A percentile compares a stretch with the other conserved stretches of the same genome.
Evolutionary conservation across 2,797 vertebrate genomes (phyloP).

Genomic region (Pseudochromis fuscus): DNA sequence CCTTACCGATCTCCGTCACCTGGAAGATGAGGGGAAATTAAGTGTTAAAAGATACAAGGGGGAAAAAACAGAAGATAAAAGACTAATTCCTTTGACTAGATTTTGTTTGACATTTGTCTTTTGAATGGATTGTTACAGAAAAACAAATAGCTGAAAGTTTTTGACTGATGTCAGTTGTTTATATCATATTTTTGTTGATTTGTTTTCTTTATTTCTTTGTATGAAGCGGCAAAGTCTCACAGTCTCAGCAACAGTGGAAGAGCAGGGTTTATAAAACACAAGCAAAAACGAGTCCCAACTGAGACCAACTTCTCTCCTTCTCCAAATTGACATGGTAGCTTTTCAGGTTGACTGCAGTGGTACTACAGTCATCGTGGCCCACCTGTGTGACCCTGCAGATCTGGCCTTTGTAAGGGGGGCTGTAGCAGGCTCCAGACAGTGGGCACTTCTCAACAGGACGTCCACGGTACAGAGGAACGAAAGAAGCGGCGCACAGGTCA

Average conservation of each 20-base stretch:
- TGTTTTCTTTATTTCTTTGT: too few relatives aligned
- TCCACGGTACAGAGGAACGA: constrained; percentile 94
- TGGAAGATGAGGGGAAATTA: constrained; percentile 61
- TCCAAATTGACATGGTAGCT: too few relatives aligned
- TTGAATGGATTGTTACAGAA: not conserved
- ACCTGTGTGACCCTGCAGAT: constrained; percentile 95
- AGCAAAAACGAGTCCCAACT: too few relatives aligned
- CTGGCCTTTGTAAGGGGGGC: constrained; percentile 93
- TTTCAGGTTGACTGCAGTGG: too few relatives aligned
- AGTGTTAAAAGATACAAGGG: not conserved
- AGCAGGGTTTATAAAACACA: too few relatives aligned
- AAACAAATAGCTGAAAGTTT: too few relatives aligned
- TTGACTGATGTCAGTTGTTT: too few relatives aligned
- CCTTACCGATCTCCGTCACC: constrained; percentile 97
- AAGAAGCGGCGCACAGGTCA: constrained; percentile 95
- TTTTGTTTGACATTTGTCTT: not conserved
- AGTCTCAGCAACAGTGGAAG: too few relatives aligned
- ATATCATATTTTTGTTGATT: too few relatives aligned
- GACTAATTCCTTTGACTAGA: not conserved
- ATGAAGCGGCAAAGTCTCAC: too few relatives aligned
- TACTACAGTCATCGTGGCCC: not conserved
- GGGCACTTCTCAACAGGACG: constrained; percentile 96
- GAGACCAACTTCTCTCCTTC: too few relatives aligned
- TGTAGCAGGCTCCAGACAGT: constrained; percentile 96
- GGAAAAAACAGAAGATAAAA: too few relatives aligned